A percentile compares a stretch with the other conserved stretches of the same genome.
These are phyloP conservation scores for Pseudorhombus dupliciocellatus DNA, from an alignment of 2,113 vertebrate species.

Conservation along the genomic window DNA sequence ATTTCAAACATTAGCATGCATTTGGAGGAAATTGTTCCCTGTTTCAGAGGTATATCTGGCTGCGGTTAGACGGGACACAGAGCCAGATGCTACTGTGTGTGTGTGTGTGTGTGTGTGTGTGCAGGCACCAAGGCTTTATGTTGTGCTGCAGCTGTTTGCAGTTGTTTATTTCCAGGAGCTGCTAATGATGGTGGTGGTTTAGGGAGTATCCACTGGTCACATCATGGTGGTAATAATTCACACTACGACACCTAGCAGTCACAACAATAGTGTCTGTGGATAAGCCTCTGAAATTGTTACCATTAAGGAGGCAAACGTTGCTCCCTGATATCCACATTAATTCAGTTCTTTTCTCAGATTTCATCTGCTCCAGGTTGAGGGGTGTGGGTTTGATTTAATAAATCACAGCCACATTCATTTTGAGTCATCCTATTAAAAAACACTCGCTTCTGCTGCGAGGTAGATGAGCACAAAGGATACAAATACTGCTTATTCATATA, in stretches of 20 bases:
- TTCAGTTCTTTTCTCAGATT: not conserved
- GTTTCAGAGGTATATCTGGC: constrained; percentile 57
- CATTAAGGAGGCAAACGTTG: not conserved
- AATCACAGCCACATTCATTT: not conserved
- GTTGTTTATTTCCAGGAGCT: constrained; percentile 32
- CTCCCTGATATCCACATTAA: not conserved
- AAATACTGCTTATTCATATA: not conserved
- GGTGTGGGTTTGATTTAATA: not conserved
- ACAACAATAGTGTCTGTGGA: constrained; percentile 14
- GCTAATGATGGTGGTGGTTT: constrained; percentile 23
- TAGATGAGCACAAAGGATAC: not conserved
- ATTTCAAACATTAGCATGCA: constrained; percentile 67
- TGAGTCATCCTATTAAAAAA: not conserved
- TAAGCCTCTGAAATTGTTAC: not conserved
- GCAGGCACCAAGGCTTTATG: not conserved
- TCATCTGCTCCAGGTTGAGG: not conserved
- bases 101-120: not conserved
- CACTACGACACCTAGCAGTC: not conserved
- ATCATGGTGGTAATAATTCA: constrained; percentile 22
- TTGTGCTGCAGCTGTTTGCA: constrained; percentile 21
- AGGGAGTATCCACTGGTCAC: constrained; percentile 21
- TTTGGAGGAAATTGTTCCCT: constrained; percentile 64
- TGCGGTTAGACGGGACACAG: constrained; percentile 44
- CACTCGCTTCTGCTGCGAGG: not conserved
- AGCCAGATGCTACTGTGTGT: constrained; percentile 34